A percentile compares a stretch with the other conserved stretches of the same genome.
phyloP scores from a whole-genome alignment of 2,888 invertebrate species.

The Cryptus viduatorius region DNA sequence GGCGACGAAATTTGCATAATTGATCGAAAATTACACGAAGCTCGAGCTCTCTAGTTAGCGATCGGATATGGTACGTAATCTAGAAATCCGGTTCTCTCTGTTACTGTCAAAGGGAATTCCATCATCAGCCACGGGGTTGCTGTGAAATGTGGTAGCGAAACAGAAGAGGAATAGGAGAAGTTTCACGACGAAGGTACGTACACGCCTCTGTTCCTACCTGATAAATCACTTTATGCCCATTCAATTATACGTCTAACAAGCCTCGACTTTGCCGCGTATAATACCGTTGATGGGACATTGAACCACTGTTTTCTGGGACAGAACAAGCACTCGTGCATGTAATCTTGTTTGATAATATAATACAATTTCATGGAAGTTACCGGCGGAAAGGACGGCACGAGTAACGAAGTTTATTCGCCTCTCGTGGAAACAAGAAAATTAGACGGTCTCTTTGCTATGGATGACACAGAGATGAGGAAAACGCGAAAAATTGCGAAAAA shows the following conservation, averaged over 20 bases:
- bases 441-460: conserved; percentile 26
- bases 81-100: conserved; percentile 46
- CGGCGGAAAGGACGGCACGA: conserved; percentile 28
- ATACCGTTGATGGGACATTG: conserved; percentile 31
- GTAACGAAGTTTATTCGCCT: conserved; percentile 18
- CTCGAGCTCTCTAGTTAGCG: conserved; percentile 58
- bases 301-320: conserved; percentile 1
- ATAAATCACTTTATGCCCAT: conserved; percentile 49
- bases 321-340: conserved; percentile 21
- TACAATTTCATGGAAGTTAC: conserved; percentile 37
- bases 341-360: conserved; percentile 48
- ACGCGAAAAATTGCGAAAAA: not conserved
- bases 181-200: not conserved
- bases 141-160: not conserved
- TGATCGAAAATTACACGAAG: conserved; percentile 62
- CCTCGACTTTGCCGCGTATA: conserved; percentile 12
- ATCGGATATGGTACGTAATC: conserved; percentile 44
- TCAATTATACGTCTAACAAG: conserved; percentile 55
- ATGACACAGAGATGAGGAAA: not conserved
- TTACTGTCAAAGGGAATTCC: conserved; percentile 54
- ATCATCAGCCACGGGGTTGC: not conserved
- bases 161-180: not conserved
- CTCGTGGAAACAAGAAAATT: conserved; percentile 25
- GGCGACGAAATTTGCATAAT: conserved; percentile 66
- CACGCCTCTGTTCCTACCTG: conserved; percentile 2